Evolutionary conservation across 1,140 invertebrate genomes (phyloP), one percentile per base, ranked within the genome.

Genomic region (Bombus polaris): DNA sequence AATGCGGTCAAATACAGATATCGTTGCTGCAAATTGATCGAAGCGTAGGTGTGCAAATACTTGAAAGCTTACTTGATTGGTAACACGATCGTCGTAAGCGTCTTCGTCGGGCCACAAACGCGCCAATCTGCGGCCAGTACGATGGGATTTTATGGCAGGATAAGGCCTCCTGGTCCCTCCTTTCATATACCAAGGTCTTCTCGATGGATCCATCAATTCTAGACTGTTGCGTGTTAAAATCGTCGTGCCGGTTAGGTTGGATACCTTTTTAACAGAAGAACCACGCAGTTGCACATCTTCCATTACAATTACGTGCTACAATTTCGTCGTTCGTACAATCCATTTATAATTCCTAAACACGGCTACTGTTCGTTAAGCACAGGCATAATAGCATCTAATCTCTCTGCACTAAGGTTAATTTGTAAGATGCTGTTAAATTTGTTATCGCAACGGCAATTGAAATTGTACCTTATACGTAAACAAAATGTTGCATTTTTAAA

Each of bases 1-100:
- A 0, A 53, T 0, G 47, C 47, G 47, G 0, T 22, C 0, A 18
- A 22, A 53, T 2, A 53, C 5, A 22, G 15, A 47, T 53, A 53
- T 53, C 47, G 47, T 53, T 53, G 47, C 10, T 12, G 12, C 59
- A 0, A n/a, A 5, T 13, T 0, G 12, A 62, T 62, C 3, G 28
- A 62, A 12, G 3, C 10, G 25, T 28, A 59, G 0, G 57, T 4
- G 57, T 59, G 57, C 57, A 22, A 22, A 35, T 68, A 68, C 22
- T 13, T 1, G 9, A 10, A 73, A 35, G 32, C 71, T 89, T 92
- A 95, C 95, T 91, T 96, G 96, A 91, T 98, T 97, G 2, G 96
- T 96, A 9, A 98, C 96, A 76, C 98, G 96, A 95, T 97, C 97
- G 81, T 94, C 94, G 59, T 95, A 91, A 59, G 91, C 90, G 86